Evolutionary conservation across 2,888 invertebrate genomes (phyloP), one percentile per base, ranked within the genome.

Genomic region (Orchestes rusci): DNA sequence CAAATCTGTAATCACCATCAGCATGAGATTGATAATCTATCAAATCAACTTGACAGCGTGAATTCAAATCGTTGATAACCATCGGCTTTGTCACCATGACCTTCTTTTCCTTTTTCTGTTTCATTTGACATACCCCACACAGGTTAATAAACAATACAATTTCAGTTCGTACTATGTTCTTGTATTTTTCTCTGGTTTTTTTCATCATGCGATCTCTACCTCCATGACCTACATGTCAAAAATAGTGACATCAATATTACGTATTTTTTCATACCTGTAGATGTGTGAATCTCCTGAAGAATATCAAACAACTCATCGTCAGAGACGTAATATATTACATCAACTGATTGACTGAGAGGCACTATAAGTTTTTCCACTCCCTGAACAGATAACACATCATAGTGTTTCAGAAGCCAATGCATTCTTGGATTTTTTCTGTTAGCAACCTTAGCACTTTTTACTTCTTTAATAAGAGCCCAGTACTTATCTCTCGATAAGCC

Each of bases 21-120:
- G 33, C 29, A 4, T 54, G 42, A 7, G 54, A 50, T 32, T 59
- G 56, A 53, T 62, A 53, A 48, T 66, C 63, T 23, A 64, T 62
- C 2, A 65, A 47, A 45, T 65, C 62, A 3, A 62, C 62, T 55
- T 64, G 63, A 36, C 62, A 62, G 20, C 61, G 29, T 15, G 48
- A 43, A 40, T 60, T 61, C 34, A 39, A 62, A 43, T 42, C 43
- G 36, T 42, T 42, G 18, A 42, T 27, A 35, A 42, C 17, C 43
- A 29, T 36, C 3, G 3, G 31, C 37, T 35, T 62, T 34, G 32
- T 15, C 4, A 37, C 57, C 48, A 44, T 47, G 28, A 15, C 44
- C 38, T 43, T 39, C 32, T 45, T 43, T 39, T 15, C 1, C n/a
- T n/a, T 15, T 20, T 38, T 43, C 18, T 18, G 54, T 58, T 33